Percentiles rank a stretch among this genome's conserved stretches.
phyloP scores from a whole-genome alignment of 2,888 invertebrate genomes.

The Thera britannica region DNA sequence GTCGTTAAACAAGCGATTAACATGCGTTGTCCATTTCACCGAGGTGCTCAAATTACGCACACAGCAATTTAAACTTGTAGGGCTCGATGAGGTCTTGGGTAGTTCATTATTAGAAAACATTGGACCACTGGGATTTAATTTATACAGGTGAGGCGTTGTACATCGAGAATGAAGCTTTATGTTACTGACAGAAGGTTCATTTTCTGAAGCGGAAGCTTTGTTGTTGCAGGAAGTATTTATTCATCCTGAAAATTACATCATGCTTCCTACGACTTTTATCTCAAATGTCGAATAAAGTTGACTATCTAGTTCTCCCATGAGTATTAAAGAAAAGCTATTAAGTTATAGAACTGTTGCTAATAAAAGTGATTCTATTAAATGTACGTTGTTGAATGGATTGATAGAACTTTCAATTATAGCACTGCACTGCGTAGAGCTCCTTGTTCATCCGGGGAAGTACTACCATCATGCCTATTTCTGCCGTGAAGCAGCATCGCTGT shows the following conservation, averaged over 20 bases:
- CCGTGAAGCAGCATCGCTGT: too few relatives aligned
- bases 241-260: constrained; percentile 24
- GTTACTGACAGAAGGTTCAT: constrained; percentile 3
- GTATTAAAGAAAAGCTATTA: background rate
- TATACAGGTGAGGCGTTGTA: constrained; percentile 16
- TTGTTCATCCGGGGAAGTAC: too few relatives aligned
- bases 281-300: constrained; percentile 4
- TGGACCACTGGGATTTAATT: constrained; percentile 41
- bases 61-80: constrained; percentile 62
- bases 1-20: constrained; percentile 64
- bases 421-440: too few relatives aligned
- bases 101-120: constrained; percentile 61
- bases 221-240: constrained; percentile 16
- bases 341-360: background rate
- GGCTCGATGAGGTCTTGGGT: constrained; percentile 39
- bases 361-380: background rate
- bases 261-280: constrained; percentile 13
- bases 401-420: too few relatives aligned
- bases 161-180: constrained; percentile 13
- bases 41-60: constrained; percentile 52
- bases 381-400: too few relatives aligned
- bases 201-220: background rate
- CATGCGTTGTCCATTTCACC: constrained; percentile 65
- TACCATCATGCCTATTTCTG: too few relatives aligned
- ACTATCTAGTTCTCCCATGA: constrained; percentile 7